These are phyloP conservation scores for Daphoenositta chrysoptera DNA, from an alignment of 2,113 vertebrate genomes.

Conservation along the genomic window DNA sequence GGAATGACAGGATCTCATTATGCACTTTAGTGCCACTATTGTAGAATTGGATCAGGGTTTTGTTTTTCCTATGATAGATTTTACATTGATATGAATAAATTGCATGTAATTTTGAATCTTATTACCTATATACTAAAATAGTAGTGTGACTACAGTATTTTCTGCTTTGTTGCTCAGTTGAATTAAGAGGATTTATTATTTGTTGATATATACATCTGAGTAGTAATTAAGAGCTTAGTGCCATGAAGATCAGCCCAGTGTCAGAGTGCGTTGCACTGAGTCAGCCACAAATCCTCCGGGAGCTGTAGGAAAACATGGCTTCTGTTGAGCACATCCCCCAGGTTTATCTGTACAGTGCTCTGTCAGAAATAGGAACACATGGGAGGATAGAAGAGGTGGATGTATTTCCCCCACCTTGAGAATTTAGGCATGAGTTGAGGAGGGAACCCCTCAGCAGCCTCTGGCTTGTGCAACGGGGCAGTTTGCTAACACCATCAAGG, in stretches of 20 bases:
- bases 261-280: not conserved
- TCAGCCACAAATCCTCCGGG: not conserved
- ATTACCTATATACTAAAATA: not conserved
- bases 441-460: not conserved
- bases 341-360: not conserved
- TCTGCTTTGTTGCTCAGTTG: not conserved
- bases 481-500: not conserved
- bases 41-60: not conserved
- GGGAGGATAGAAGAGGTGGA: not conserved
- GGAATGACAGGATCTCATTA: not conserved
- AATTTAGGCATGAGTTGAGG: not conserved
- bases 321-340: not conserved
- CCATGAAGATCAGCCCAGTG: not conserved
- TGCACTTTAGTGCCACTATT: not conserved
- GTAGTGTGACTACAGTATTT: not conserved
- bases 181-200: slow-evolving; percentile 17
- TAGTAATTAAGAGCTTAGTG: not conserved
- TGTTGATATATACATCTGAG: not conserved
- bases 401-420: not conserved
- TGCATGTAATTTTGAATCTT: slow-evolving; percentile 6
- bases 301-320: not conserved
- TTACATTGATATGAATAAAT: not conserved
- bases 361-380: fast-evolving
- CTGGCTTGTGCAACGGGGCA: not conserved
- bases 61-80: slow-evolving; percentile 5